Evolutionary conservation across 2,888 invertebrate species (phyloP).

Genomic region (Thecophora atra): DNA sequence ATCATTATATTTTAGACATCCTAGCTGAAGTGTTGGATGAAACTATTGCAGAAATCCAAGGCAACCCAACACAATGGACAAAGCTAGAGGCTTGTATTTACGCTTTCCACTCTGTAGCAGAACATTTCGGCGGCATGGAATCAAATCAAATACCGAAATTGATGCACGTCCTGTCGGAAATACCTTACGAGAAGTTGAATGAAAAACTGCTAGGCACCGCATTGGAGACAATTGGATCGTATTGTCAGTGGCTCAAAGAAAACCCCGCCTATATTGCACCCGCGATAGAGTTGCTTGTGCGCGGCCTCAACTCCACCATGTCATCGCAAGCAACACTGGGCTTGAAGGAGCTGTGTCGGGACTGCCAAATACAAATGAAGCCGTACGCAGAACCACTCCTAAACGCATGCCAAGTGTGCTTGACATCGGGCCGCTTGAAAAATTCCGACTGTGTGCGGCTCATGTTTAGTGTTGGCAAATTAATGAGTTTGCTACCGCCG

Average conservation of each 20-base stretch:
- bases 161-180: constrained; percentile 71
- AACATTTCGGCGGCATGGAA: constrained; percentile 71
- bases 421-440: constrained; percentile 70
- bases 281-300: constrained; percentile 75
- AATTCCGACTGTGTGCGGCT: constrained; percentile 76
- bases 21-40: constrained; percentile 74
- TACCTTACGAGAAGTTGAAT: constrained; percentile 72
- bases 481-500: constrained; percentile 74
- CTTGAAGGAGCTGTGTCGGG: constrained; percentile 85
- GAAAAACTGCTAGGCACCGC: constrained; percentile 76
- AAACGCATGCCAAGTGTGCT: constrained; percentile 73
- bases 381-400: constrained; percentile 82
- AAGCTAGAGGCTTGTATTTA: constrained; percentile 75
- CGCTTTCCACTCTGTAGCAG: constrained; percentile 73
- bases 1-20: constrained; percentile 76
- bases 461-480: constrained; percentile 80
- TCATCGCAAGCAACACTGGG: constrained; percentile 87
- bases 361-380: constrained; percentile 79
- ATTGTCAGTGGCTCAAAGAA: constrained; percentile 84
- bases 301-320: constrained; percentile 75
- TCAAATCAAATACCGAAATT: constrained; percentile 70
- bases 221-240: constrained; percentile 82
- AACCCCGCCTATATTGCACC: constrained; percentile 75
- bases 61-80: constrained; percentile 68
- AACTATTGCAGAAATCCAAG: constrained; percentile 66